These are phyloP conservation scores for Apogon hyalosoma DNA, from an alignment of 2,797 vertebrate species.

Conservation along the genomic window DNA sequence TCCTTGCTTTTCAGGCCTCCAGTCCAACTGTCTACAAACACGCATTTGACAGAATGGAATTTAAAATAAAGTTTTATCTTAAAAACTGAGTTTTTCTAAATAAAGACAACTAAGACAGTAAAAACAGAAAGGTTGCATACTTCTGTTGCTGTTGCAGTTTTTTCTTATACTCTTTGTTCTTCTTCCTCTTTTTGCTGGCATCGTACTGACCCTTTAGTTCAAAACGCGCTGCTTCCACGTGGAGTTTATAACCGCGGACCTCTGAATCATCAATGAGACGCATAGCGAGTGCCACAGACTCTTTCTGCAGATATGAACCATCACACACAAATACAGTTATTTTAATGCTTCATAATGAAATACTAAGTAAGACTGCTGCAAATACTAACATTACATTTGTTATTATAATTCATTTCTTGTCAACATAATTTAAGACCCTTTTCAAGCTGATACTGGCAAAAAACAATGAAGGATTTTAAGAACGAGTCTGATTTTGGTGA, in stretches of 20 bases:
- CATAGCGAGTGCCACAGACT: slow-evolving; percentile 88
- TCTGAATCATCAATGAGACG: slow-evolving; percentile 94
- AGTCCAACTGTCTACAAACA: slow-evolving; percentile 92
- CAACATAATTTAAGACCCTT: too few relatives aligned
- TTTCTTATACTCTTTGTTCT: slow-evolving; percentile 95
- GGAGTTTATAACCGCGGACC: slow-evolving; percentile 92
- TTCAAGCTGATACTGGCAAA: too few relatives aligned
- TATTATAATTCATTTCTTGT: too few relatives aligned
- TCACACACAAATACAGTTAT: slow-evolving; percentile 1
- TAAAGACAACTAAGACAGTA: background rate
- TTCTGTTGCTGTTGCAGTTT: slow-evolving; percentile 93
- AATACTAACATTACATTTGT: too few relatives aligned
- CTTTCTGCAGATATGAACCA: slow-evolving; percentile 84
- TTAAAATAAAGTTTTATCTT: background rate
- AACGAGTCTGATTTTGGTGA: too few relatives aligned
- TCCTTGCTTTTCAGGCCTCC: slow-evolving; percentile 94
- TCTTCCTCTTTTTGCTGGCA: slow-evolving; percentile 96
- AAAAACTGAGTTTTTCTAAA: background rate
- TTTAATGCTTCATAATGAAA: background rate
- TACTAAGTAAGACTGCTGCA: too few relatives aligned
- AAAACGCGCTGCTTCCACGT: slow-evolving; percentile 93
- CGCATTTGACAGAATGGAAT: background rate
- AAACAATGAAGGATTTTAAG: too few relatives aligned
- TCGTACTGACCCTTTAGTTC: slow-evolving; percentile 95
- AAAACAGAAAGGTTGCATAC: slow-evolving; percentile 71